Evolutionary conservation across 2,113 vertebrate species (phyloP), one percentile per base, ranked within the genome.

Genomic region (Geothlypis trichas): DNA sequence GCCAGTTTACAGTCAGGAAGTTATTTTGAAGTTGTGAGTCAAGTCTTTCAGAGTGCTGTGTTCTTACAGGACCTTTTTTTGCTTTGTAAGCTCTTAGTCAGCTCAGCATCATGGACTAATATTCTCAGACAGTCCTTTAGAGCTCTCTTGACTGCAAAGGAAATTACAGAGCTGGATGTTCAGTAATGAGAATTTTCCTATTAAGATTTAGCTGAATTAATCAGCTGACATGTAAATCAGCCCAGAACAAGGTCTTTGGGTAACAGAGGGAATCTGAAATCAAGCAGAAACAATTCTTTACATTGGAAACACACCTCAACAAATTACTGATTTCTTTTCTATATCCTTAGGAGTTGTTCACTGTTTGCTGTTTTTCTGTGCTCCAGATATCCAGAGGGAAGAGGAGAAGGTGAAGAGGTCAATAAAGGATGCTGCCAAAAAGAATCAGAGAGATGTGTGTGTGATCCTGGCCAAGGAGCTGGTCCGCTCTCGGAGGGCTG

Each of bases 321-420:
- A 68, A 68, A 52, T n/a, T 24, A 15, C 46, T 49, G 13, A 2
- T 49, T 58, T 88, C 42, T 62, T 31, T 73, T 77, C 23, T 39
- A 8, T 24, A 14, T 58, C 30, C 41, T 44, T 10, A 57, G 33
- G 75, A 47, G 55, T 20, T 77, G 5, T 3, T 81, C 22, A 39
- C 7, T 42, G 0, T 30, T 67, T 42, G 24, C 52, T 80, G 33
- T 39, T 46, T 76, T 39, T 84, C 80, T 77, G 46, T 44, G 14
- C 91, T 90, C 30, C 95, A 99, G 99, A 99, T 97, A 99, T 99
- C 91, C 99, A 99, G 98, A 98, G 99, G 93, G 99, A 99, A 96
- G 97, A 99, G 97, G 99, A 99, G 90, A 99, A 99, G 92, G 99
- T 99, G 51, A 99, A 99, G 94, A 96, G 99, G 52, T 99, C 99